Conservation (phyloP, 2,113 vertebrate genomes). For the Notiomystis cincta region DNA sequence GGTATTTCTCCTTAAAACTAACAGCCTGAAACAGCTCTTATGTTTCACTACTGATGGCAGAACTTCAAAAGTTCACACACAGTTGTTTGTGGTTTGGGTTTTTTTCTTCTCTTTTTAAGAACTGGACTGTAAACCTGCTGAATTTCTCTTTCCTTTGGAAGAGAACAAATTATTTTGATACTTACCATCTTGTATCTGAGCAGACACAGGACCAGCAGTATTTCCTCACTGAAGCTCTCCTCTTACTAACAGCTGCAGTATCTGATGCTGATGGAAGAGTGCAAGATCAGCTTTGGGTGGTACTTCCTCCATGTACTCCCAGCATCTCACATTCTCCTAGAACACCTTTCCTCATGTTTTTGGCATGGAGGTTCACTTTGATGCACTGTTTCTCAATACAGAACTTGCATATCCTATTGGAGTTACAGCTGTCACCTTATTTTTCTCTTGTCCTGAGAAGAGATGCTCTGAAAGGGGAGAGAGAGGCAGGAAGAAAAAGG, state of each 20-base stretch:
- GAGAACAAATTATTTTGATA: neutral
- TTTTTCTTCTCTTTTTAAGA: neutral
- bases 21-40: neutral
- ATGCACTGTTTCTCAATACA: neutral
- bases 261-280: neutral
- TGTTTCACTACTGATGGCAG: neutral
- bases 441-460: neutral
- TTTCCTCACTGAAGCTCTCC: neutral
- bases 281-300: neutral
- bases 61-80: neutral
- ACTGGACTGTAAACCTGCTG: neutral
- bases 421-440: neutral
- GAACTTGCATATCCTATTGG: neutral
- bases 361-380: neutral
- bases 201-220: neutral
- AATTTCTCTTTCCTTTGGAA: neutral
- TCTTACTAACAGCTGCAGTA: neutral
- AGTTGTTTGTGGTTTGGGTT: neutral
- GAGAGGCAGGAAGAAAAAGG: neutral
- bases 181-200: neutral
- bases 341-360: neutral
- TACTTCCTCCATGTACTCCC: neutral
- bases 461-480: neutral
- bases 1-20: constrained; percentile 14
- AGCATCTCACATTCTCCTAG: neutral